These are phyloP conservation scores for Poeciliopsis retropinna DNA, from an alignment of 2,113 vertebrate species.

Conservation along the genomic window DNA sequence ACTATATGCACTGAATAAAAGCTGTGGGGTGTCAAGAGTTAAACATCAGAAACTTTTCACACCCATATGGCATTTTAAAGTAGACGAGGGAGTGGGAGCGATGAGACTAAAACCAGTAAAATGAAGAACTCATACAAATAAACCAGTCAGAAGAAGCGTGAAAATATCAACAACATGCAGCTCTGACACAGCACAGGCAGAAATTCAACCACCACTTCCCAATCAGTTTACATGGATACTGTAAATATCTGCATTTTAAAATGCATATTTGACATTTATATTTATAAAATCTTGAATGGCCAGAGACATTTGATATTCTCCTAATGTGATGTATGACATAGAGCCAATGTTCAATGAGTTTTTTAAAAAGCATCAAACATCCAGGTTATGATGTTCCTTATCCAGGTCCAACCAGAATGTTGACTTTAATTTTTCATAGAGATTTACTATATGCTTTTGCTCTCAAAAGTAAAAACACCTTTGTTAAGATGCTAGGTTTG, in stretches of 20 bases:
- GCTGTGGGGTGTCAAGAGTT: not conserved
- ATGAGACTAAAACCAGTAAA: conserved; percentile 21
- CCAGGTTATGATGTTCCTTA: not conserved
- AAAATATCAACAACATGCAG: conserved; percentile 54
- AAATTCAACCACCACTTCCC: conserved; percentile 26
- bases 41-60: conserved; percentile 20
- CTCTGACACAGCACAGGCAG: conserved; percentile 13
- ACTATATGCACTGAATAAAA: conserved; percentile 28
- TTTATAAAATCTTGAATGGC: conserved; percentile 35
- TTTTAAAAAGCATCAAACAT: not conserved
- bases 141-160: conserved; percentile 13
- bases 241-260: conserved; percentile 40
- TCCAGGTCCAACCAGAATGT: not conserved
- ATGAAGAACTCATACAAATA: conserved; percentile 34
- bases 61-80: not conserved
- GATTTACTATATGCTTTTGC: not conserved
- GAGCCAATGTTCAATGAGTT: not conserved
- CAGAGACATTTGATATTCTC: conserved; percentile 12
- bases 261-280: conserved; percentile 30
- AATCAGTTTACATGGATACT: conserved; percentile 11
- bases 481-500: not conserved
- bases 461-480: not conserved
- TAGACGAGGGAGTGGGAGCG: conserved; percentile 6
- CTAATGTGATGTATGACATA: not conserved
- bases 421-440: not conserved